These are phyloP conservation scores for Gnathonemus echidnorhynchus DNA, from an alignment of 2,113 vertebrate genomes.

Conservation along the genomic window DNA sequence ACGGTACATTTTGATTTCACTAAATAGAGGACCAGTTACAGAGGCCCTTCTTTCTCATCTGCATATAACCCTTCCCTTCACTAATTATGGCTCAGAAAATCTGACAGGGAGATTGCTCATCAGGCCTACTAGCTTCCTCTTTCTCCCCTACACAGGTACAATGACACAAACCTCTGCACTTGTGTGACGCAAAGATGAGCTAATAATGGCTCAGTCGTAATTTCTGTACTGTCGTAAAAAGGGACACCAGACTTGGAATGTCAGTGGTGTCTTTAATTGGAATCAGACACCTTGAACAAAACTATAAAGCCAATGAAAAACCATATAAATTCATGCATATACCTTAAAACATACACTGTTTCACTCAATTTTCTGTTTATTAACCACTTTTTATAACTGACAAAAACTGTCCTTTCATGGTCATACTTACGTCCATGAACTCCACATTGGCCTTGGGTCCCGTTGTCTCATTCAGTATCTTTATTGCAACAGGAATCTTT, in stretches of 20 bases:
- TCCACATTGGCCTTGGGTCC: constrained; percentile 96
- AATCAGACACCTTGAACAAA: neutral
- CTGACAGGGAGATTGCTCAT: neutral
- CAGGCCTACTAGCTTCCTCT: neutral
- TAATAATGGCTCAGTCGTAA: neutral
- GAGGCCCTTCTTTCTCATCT: neutral
- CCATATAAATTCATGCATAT: neutral
- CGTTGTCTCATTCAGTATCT: constrained; percentile 91
- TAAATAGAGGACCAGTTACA: neutral
- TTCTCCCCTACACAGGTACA: neutral
- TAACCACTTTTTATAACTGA: neutral
- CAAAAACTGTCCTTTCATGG: constrained; percentile 8
- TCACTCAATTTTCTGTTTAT: neutral
- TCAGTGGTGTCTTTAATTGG: neutral
- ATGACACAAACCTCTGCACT: neutral
- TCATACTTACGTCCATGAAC: constrained; percentile 94
- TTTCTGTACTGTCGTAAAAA: neutral
- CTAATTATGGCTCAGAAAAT: neutral
- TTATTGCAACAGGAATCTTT: constrained; percentile 96
- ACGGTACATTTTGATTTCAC: neutral
- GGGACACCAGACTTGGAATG: neutral
- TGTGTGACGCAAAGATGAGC: neutral
- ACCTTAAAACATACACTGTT: neutral
- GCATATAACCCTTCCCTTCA: neutral
- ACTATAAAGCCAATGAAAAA: neutral